Evolutionary conservation across 2,888 invertebrate species (phyloP), one percentile per base, ranked within the genome.

Genomic region (Phyllotreta striolata): DNA sequence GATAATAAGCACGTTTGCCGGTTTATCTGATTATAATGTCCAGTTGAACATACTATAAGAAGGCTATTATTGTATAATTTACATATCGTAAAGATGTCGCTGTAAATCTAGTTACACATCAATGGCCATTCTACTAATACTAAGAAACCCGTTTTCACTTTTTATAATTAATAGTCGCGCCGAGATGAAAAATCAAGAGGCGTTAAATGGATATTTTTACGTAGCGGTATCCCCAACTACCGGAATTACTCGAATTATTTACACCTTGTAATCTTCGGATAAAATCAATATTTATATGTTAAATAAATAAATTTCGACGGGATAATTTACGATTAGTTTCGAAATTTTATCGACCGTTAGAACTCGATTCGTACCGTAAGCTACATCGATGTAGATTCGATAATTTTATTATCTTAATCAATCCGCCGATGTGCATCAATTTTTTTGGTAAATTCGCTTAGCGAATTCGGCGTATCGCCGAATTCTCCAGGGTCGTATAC

Each of bases 71-170:
- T 55, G 56, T 44, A 34, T 70, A 70, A 70, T 70, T 68, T 68
- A 70, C 67, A 66, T 70, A 68, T 67, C 70, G 60, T 68, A 67
- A 70, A 68, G 54, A 63, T 70, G 70, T 68, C 67, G 55, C 59
- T 51, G 43, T 66, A 66, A 66, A 66, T 66, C 63, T 66, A 58
- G 47, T 51, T 55, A 64, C 44, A 64, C 47, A 59, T 55, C 49
- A 59, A 54, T 51, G 37, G 64, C 60, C 24, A 24, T 24, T 24
- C 24, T 52, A 38, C 52, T 52, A 41, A 41, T 51, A 14, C 13
- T 57, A 14, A 55, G 46, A 64, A 69, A 67, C 64, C 64, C 47
- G 67, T 69, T 65, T 59, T 61, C 59, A 55, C 59, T 68, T 52
- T 49, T 63, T 60, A 63, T 55, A 65, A 65, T 61, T 65, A 58